Evolutionary conservation across 2,113 vertebrate species (phyloP).

Genomic region (Pedionomus torquatus): DNA sequence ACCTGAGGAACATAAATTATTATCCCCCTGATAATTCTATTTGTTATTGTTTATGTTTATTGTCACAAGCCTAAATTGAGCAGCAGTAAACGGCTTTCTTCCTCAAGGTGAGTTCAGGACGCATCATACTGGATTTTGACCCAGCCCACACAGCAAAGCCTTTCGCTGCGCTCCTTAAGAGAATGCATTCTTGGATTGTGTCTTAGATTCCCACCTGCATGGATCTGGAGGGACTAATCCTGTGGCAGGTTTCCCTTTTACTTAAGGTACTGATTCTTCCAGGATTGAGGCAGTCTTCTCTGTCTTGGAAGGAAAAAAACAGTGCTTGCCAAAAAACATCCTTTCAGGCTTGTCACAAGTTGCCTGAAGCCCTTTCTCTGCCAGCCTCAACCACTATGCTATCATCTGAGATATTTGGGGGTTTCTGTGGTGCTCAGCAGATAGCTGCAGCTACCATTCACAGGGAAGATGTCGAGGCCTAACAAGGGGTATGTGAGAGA

Average conservation of each 20-base stretch:
- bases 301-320: neutral
- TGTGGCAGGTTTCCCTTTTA: neutral
- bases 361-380: neutral
- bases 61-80: neutral
- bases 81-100: neutral
- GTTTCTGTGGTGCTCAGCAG: neutral
- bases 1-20: neutral
- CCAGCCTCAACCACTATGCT: neutral
- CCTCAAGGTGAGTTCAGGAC: neutral
- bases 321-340: neutral
- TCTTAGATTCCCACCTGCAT: neutral
- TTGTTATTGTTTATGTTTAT: neutral
- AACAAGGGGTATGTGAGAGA: neutral
- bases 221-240: neutral
- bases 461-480: neutral
- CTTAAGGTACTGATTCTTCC: neutral
- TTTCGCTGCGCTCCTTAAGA: neutral
- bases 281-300: neutral
- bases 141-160: neutral
- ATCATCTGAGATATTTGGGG: neutral
- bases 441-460: neutral
- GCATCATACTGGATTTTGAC: neutral
- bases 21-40: neutral
- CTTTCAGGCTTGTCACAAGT: neutral
- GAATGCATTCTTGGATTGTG: fast-evolving